Conservation (phyloP, 2,113 vertebrate genomes). For the Apaloderma vittatum region DNA sequence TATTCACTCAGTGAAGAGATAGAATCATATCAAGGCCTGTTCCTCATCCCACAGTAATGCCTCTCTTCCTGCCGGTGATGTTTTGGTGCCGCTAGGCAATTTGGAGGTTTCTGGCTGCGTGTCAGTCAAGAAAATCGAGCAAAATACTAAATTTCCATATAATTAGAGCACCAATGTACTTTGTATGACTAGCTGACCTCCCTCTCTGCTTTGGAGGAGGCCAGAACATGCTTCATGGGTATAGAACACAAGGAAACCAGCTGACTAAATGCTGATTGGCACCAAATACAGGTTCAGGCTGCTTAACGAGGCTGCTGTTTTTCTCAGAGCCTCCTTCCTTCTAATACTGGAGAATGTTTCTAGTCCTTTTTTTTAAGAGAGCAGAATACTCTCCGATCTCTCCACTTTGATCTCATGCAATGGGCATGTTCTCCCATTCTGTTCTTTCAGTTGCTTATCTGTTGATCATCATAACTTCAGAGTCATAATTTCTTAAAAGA, state of each 20-base stretch:
- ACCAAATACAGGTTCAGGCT: background rate
- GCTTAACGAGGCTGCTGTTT: background rate
- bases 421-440: background rate
- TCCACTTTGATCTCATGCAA: fast-evolving
- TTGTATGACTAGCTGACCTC: background rate
- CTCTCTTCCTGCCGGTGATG: background rate
- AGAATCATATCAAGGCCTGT: background rate
- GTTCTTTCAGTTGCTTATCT: background rate
- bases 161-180: background rate
- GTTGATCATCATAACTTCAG: background rate
- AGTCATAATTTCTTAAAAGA: background rate
- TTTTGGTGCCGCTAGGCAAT: background rate
- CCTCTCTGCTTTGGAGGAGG: background rate
- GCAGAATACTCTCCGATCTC: background rate
- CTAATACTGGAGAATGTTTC: background rate
- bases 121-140: background rate
- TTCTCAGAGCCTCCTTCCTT: background rate
- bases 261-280: background rate
- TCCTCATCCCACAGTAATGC: background rate
- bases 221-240: background rate
- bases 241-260: background rate
- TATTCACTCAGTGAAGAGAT: background rate
- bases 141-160: background rate
- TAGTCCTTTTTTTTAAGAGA: background rate
- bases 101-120: background rate